Conservation (phyloP, 1,140 invertebrate species). For the Goniozus legneri region DNA sequence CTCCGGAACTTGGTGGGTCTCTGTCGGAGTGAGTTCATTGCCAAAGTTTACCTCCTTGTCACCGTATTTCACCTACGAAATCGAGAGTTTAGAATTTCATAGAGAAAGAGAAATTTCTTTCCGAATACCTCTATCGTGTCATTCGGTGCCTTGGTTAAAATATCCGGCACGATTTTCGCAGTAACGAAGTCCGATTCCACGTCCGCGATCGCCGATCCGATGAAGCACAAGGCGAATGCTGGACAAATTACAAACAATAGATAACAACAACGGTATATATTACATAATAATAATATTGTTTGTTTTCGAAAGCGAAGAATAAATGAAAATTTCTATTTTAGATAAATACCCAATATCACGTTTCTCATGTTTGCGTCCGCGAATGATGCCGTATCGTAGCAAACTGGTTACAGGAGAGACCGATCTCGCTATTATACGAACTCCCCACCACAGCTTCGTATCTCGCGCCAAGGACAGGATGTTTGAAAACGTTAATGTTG, state of each 20-base stretch:
- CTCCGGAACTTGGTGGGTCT: slow-evolving; percentile 45
- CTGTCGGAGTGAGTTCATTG: slow-evolving; percentile 56
- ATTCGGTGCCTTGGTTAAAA: slow-evolving; percentile 46
- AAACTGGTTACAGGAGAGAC: not conserved
- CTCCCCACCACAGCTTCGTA: not conserved
- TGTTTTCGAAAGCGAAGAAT: too few species aligned
- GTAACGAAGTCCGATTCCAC: slow-evolving; percentile 41
- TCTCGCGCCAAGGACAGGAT: not conserved
- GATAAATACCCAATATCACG: slow-evolving; percentile 23
- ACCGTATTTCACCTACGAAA: slow-evolving; percentile 49
- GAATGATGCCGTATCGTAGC: not conserved
- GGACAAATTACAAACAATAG: slow-evolving; percentile 33
- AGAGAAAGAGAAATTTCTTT: not conserved
- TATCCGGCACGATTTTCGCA: slow-evolving; percentile 54
- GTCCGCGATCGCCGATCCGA: slow-evolving; percentile 28
- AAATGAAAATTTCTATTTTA: too few species aligned
- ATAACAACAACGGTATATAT: not conserved
- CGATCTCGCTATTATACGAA: slow-evolving; percentile 2
- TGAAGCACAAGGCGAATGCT: too few species aligned
- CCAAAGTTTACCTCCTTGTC: slow-evolving; percentile 51
- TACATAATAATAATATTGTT: slow-evolving; percentile 2
- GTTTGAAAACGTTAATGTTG: too few species aligned
- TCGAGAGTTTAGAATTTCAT: not conserved
- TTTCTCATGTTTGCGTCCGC: slow-evolving; percentile 26
- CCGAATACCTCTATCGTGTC: slow-evolving; percentile 46